These are phyloP conservation scores for Vidua chalybeata DNA, from an alignment of 2,113 vertebrate genomes.

Conservation along the genomic window DNA sequence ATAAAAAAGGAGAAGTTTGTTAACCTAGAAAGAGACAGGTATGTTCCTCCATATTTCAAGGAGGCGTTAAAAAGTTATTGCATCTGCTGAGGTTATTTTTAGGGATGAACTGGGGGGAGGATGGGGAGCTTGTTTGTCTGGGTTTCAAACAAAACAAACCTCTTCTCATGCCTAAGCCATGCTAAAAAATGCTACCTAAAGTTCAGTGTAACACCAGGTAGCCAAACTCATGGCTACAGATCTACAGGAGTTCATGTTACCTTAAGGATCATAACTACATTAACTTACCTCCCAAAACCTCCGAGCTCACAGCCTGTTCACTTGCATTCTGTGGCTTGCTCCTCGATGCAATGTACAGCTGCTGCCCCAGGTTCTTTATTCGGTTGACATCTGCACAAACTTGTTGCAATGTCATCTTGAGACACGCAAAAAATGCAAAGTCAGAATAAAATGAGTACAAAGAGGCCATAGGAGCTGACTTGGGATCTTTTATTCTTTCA, in stretches of 20 bases:
- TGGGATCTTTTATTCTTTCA: neutral
- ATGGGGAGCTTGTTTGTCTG: neutral
- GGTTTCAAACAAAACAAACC: neutral
- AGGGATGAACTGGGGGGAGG: fast-evolving
- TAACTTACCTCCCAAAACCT: conserved; percentile 25
- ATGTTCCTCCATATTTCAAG: neutral
- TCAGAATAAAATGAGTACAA: neutral
- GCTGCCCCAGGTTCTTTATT: conserved; percentile 82
- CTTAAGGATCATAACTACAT: neutral
- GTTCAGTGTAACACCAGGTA: neutral
- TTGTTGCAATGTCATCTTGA: conserved; percentile 83
- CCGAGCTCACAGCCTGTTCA: neutral
- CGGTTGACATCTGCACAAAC: conserved; percentile 83
- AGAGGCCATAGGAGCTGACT: neutral
- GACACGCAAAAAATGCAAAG: neutral
- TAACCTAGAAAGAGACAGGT: neutral
- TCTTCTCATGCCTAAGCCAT: neutral
- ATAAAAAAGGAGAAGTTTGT: neutral
- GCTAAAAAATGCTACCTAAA: neutral
- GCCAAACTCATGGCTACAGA: neutral
- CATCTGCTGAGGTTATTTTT: neutral
- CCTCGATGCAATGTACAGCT: conserved; percentile 76
- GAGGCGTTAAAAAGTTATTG: neutral
- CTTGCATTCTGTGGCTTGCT: conserved; percentile 56
- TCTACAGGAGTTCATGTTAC: neutral